Evolutionary conservation across 2,797 vertebrate genomes (phyloP), one percentile per base, ranked within the genome.

Genomic region (Gobio occitaniae): DNA sequence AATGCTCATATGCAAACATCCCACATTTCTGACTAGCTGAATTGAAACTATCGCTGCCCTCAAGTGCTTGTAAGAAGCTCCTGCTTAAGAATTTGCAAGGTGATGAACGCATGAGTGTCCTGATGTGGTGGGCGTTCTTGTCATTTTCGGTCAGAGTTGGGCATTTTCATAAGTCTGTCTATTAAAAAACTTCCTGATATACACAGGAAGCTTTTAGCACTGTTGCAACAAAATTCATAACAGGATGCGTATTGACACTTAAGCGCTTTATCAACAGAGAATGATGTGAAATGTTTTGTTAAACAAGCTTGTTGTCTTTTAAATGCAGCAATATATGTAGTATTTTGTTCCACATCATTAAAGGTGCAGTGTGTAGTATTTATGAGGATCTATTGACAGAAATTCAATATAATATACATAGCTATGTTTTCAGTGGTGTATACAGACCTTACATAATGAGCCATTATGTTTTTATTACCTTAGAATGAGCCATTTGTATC

Each of bases 201-300:
- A 52, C 29, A 68, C 61, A 50, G 78, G 63, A 68, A 68, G 47
- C 63, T 68, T 52, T 80, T 80, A 52, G 63, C 25, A 21, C 78
- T 36, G 21, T 61, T 25, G 8, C n/a, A 61, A 38, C 17, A n/a
- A 52, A 80, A 66, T 50, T 0, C 52, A 66, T 66, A 47, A 36
- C 63, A 50, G 47, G 63, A 66, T 66, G 17, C 7, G 6, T 29
- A 13, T 36, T 52, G 47, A 52, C 63, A 80, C 29, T 66, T 65
- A 32, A 65, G 29, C 29, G 3, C 25, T 65, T 79, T 78, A 48
- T 65, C n/a, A 59, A 29, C 77, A 19, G n/a, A 61, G 41, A 32
- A 17, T 48, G 59, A 8, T 32, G 59, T 32, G 25, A 32, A 48
- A 65, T 61, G 36, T 25, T 48, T 50, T 52, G 44, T 66, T 66